Percentiles rank a stretch among this genome's conserved stretches.
Evolutionary conservation across 2,113 vertebrate genomes (phyloP).

Genomic region (Dromas ardeola): DNA sequence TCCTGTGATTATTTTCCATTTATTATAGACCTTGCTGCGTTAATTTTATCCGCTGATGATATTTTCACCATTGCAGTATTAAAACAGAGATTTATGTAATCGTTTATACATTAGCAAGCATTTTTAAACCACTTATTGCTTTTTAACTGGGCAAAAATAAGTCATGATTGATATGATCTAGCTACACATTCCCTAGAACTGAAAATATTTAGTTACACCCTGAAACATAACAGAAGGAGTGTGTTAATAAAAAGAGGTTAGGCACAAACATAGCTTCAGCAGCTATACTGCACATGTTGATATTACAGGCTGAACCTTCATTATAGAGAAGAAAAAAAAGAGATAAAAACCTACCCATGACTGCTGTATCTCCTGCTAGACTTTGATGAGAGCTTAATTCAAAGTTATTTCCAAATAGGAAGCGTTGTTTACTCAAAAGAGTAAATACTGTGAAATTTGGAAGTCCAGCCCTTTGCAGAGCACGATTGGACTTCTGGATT

Average conservation of each 20-base stretch:
- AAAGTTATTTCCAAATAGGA: neutral
- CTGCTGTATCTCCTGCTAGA: neutral
- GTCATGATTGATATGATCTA: neutral
- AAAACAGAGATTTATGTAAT: neutral
- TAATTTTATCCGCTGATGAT: neutral
- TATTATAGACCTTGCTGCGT: neutral
- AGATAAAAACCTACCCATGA: neutral
- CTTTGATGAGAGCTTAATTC: neutral
- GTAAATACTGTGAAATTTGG: neutral
- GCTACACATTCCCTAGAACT: neutral
- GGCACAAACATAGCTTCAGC: neutral
- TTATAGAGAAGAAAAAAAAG: neutral
- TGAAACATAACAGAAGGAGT: neutral
- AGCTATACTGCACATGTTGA: neutral
- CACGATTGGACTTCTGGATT: fast-evolving
- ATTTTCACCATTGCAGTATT: neutral
- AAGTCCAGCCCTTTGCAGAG: neutral
- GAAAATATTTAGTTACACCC: slow-evolving; percentile 11
- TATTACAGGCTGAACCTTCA: neutral
- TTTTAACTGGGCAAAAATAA: neutral
- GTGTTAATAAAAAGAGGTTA: neutral
- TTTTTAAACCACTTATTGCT: neutral
- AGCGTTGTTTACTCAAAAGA: neutral
- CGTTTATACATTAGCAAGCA: neutral
- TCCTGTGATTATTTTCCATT: neutral